Evolutionary conservation across 2,888 invertebrate species (phyloP).

Genomic region (Rotaria socialis): DNA sequence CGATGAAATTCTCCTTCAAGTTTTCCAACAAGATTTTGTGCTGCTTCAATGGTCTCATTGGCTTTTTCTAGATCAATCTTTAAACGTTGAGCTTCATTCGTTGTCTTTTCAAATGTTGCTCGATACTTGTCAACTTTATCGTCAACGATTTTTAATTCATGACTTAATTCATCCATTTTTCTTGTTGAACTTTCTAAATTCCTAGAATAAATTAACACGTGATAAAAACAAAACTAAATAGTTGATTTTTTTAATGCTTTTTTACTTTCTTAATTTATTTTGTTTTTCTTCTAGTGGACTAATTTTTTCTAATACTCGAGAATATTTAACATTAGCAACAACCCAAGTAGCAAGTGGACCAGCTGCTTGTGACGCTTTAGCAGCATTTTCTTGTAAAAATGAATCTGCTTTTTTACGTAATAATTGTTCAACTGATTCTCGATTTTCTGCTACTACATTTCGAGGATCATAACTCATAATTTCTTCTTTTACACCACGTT

Average conservation of each 20-base stretch:
- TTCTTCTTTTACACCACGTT: conserved; percentile 90
- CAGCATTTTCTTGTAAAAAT: conserved; percentile 79
- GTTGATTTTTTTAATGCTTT: conserved; percentile 41
- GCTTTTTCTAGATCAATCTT: conserved; percentile 77
- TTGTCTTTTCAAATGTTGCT: conserved; percentile 66
- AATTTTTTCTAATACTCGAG: conserved; percentile 82
- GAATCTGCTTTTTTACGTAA: conserved; percentile 75
- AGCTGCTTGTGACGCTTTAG: conserved; percentile 88
- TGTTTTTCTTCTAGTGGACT: conserved; percentile 81
- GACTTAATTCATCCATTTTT: conserved; percentile 67
- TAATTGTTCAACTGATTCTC: conserved; percentile 75
- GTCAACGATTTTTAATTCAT: conserved; percentile 61
- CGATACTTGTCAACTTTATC: conserved; percentile 61
- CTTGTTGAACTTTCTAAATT: conserved; percentile 77
- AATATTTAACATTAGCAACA: conserved; percentile 85
- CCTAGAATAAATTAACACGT: conserved; percentile 57
- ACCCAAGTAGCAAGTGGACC: conserved; percentile 96
- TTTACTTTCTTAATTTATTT: conserved; percentile 62
- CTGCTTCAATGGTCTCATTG: conserved; percentile 72
- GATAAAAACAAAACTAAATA: no score
- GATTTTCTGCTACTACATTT: conserved; percentile 74
- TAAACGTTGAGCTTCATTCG: conserved; percentile 86
- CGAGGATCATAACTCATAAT: conserved; percentile 89
- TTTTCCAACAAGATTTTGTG: conserved; percentile 76
- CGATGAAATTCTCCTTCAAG: conserved; percentile 77